Base-by-base conservation (phyloP, 2,113 vertebrate species). In the Xiphophorus hellerii region DNA sequence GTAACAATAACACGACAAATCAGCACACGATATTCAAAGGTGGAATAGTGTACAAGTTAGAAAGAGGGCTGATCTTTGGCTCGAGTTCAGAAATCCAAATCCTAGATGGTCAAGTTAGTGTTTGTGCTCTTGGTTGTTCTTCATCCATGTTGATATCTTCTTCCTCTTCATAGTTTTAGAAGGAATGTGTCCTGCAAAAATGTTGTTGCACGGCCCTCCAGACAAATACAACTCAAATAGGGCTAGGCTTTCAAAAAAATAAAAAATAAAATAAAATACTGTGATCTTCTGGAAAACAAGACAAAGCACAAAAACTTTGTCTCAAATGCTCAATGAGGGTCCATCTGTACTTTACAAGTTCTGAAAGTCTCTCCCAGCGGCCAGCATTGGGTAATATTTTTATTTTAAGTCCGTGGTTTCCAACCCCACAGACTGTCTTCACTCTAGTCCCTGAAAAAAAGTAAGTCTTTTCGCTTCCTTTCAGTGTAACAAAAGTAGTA, bases 401-500 rank as follows among this genome's bases (percentile, higher is more conserved):
- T 84, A 87, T 86, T 90, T 84, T 85, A 44, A 81, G 87, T 92
- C 88, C 69, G 84, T 86, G 89, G 92, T 90, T 89, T 86, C 63
- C 64, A 77, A 80, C 85, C 81, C 85, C 87, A 89, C 85, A 73
- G 88, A 88, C 91, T 79, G 76, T 90, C 88, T 91, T 94, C 90
- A 85, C 84, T 83, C 76, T 89, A 83, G 85, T 92, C 84, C 89
- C 83, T 84, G 72, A 88, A 77, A 78, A 28, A 33, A 58, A 30
- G 70, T 73, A 75, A 87, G 82, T 90, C 71, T 74, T 82, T 81
- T 73, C 65, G 6, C 80, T 82, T 70, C 0, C 76, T 78, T 81
- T 94, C 90, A 95, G 81, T 90, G 90, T 79, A 94, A 86, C 63
- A 94, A 76, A 65, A 94, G 93, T 1, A 92, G 85, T 85, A 96